phyloP scores from a whole-genome alignment of 2,888 invertebrate species.

The Hirtodrosophila duncani region DNA sequence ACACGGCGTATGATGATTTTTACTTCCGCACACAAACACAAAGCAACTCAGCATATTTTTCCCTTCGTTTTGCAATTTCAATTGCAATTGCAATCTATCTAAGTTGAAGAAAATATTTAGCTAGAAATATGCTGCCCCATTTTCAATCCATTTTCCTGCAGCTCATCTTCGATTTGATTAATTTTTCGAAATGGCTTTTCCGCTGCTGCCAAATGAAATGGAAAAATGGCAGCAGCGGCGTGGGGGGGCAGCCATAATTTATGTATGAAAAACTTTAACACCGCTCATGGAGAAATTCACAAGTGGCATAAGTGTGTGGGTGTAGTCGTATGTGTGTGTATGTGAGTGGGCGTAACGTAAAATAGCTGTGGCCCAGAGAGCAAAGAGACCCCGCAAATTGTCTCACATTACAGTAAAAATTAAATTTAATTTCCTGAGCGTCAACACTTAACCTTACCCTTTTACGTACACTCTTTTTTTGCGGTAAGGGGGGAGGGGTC shows the following conservation, averaged over 20 bases:
- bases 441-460: slow-evolving; percentile 6
- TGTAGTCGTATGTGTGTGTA: no score
- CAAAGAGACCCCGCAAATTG: slow-evolving; percentile 34
- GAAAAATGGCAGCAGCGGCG: no score
- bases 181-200: background rate
- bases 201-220: background rate
- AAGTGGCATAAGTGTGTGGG: no score
- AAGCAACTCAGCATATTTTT: no score
- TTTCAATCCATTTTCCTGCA: background rate
- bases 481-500: no score
- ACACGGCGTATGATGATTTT: slow-evolving; percentile 15
- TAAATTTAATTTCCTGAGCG: slow-evolving; percentile 24
- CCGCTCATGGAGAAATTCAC: slow-evolving; percentile 15
- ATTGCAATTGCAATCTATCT: background rate
- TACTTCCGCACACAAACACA: no score
- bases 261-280: slow-evolving; percentile 21
- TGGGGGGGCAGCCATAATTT: slow-evolving; percentile 22
- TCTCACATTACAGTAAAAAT: slow-evolving; percentile 27
- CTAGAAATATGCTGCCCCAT: background rate
- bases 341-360: no score
- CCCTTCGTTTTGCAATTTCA: no score
- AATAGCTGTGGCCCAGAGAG: no score
- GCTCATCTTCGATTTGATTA: slow-evolving; percentile 11
- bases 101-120: slow-evolving; percentile 1
- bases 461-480: background rate